These are phyloP conservation scores for Dendrocincla tyrannina DNA, from an alignment of 2,797 vertebrate genomes.

Conservation along the genomic window DNA sequence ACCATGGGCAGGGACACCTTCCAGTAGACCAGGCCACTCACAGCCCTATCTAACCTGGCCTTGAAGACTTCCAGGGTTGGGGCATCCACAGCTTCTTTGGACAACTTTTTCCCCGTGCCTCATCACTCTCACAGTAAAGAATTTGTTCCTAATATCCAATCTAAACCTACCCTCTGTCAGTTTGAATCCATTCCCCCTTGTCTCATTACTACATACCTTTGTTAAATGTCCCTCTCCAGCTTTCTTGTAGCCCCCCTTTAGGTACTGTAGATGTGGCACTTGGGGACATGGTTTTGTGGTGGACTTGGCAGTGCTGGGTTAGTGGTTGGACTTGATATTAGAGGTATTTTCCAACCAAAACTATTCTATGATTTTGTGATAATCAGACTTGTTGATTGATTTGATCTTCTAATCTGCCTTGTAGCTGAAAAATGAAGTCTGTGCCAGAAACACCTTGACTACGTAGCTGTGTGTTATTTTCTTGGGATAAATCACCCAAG, in stretches of 20 bases:
- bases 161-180: neutral
- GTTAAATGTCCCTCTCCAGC: neutral
- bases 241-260: neutral
- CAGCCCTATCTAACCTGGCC: neutral
- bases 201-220: neutral
- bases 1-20: neutral
- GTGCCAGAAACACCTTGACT: neutral
- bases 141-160: neutral
- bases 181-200: neutral
- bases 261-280: neutral
- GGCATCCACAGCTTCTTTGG: neutral
- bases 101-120: neutral
- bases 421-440: neutral
- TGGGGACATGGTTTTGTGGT: neutral
- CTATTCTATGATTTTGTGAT: neutral
- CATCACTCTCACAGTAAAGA: neutral
- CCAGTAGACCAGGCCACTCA: neutral
- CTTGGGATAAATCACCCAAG: neutral
- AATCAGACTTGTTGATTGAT: neutral
- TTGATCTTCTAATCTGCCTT: neutral
- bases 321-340: accelerated
- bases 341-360: neutral
- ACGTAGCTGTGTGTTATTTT: neutral
- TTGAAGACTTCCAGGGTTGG: neutral
- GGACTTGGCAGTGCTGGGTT: neutral